Evolutionary conservation across 1,140 invertebrate species (phyloP).

Genomic region (Rhizoglyphus robini): DNA sequence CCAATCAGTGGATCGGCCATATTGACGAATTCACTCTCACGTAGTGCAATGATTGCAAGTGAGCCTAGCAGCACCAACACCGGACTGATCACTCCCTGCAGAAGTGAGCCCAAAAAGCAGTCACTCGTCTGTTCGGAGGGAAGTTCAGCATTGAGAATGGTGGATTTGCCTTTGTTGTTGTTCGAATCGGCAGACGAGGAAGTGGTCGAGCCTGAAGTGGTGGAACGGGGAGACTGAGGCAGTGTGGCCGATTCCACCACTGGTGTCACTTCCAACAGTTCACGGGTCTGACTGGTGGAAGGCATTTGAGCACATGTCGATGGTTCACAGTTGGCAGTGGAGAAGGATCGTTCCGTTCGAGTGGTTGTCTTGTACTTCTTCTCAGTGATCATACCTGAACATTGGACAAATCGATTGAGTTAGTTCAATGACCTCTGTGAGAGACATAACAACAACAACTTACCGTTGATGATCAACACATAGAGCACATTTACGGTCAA

Average conservation of each 20-base stretch:
- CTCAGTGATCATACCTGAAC: conserved; percentile 19
- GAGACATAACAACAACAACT: too few relatives aligned
- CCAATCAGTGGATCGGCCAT: conserved; percentile 8
- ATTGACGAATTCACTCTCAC: background rate
- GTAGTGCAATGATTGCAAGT: background rate
- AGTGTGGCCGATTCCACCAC: background rate
- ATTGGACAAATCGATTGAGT: too few relatives aligned
- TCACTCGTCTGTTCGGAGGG: background rate
- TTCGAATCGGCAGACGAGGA: background rate
- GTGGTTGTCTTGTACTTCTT: conserved; percentile 5
- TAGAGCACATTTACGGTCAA: conserved; percentile 53
- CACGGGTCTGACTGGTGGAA: too few relatives aligned
- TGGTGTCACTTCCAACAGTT: too few relatives aligned
- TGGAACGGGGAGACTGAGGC: background rate
- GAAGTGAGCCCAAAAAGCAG: background rate
- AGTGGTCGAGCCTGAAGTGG: too few relatives aligned
- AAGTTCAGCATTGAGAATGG: background rate
- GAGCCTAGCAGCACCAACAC: conserved; percentile 3
- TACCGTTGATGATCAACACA: conserved; percentile 58
- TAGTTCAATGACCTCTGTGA: too few relatives aligned
- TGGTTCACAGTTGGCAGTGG: conserved; percentile 7
- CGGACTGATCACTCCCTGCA: background rate
- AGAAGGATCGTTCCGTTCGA: background rate
- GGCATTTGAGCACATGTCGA: too few relatives aligned
- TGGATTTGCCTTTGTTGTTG: background rate